phyloP scores from a whole-genome alignment of 2,888 invertebrate genomes.

The Apodemia mormo region DNA sequence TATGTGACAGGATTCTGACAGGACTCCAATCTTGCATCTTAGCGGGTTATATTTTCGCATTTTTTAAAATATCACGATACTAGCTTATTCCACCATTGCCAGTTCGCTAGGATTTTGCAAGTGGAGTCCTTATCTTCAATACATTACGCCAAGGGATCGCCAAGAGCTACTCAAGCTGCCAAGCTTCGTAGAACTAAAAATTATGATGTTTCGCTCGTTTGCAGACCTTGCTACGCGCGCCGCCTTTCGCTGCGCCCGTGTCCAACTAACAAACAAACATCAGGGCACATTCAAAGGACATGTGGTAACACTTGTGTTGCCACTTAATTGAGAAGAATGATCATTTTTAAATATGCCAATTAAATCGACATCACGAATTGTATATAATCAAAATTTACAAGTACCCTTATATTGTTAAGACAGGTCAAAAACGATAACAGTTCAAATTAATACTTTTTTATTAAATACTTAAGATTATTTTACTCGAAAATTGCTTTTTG shows the following conservation, averaged over 20 bases:
- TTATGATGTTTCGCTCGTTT: conserved; percentile 23
- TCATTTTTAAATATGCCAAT: not conserved
- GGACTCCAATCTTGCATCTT: conserved; percentile 16
- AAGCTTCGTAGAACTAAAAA: conserved; percentile 20
- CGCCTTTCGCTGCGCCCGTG: conserved; percentile 38
- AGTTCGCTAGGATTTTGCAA: conserved; percentile 2
- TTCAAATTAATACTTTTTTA: not conserved
- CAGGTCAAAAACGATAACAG: not conserved
- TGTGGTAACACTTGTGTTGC: not conserved
- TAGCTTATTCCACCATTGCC: conserved; percentile 8
- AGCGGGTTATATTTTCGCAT: not conserved
- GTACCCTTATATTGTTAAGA: not conserved
- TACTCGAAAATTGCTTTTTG: not conserved
- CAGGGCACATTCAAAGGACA: not conserved
- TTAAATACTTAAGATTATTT: not conserved
- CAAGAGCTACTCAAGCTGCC: conserved; percentile 13
- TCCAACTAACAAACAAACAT: conserved; percentile 45
- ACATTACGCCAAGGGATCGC: conserved; percentile 11
- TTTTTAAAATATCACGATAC: not conserved
- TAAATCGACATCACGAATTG: not conserved
- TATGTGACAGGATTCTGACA: not conserved
- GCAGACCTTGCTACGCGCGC: conserved; percentile 44
- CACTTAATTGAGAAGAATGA: not conserved
- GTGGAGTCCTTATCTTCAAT: conserved; percentile 14
- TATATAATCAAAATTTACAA: not conserved